Evolutionary conservation across 2,113 vertebrate genomes (phyloP).

Genomic region (Sinosuthora webbiana): DNA sequence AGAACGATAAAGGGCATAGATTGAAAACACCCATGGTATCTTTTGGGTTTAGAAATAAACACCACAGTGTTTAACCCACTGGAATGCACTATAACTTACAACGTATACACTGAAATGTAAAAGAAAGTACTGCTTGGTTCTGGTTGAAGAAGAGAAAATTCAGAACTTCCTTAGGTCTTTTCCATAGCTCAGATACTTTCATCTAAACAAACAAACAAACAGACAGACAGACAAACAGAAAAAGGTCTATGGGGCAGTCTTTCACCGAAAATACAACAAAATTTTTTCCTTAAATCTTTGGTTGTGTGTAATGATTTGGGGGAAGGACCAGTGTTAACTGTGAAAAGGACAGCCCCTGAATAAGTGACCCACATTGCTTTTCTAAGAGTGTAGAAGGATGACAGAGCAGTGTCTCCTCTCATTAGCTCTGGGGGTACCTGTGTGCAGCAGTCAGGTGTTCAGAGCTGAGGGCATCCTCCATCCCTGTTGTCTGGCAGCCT

Average conservation of each 20-base stretch:
- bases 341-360: background rate
- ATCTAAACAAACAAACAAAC: background rate
- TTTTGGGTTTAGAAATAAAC: background rate
- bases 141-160: background rate
- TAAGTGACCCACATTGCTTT: background rate
- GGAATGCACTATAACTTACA: background rate
- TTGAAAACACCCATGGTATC: background rate
- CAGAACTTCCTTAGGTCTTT: background rate
- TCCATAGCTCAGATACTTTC: background rate
- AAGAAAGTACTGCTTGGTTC: background rate
- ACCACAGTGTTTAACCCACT: background rate
- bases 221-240: background rate
- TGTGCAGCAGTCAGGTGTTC: background rate
- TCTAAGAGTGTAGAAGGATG: background rate
- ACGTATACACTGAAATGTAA: background rate
- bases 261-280: background rate
- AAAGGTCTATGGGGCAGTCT: background rate
- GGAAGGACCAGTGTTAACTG: background rate
- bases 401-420: background rate
- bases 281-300: background rate
- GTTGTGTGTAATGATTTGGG: background rate
- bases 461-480: fast-evolving
- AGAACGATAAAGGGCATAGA: background rate
- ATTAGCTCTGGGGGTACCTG: background rate
- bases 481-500: background rate